Conservation (phyloP, 2,113 vertebrate genomes). For the Hucho hucho region DNA sequence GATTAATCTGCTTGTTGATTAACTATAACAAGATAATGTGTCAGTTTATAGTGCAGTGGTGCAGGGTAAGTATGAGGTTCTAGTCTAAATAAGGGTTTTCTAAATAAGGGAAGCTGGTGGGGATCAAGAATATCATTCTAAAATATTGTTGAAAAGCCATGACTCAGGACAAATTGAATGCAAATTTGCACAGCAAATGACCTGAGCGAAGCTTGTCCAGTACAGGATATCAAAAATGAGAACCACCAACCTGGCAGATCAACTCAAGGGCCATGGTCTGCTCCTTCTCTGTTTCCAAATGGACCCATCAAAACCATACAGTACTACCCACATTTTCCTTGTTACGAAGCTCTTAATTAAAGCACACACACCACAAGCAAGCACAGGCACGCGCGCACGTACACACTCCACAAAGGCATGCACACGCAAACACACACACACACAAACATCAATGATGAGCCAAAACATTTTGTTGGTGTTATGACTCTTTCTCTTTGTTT, state of each 20-base stretch:
- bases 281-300: conserved; percentile 78
- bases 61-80: background rate
- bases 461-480: no score
- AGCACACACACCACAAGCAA: no score
- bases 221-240: conserved; percentile 83
- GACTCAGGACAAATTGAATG: conserved; percentile 87
- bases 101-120: conserved; percentile 8
- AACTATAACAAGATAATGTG: background rate
- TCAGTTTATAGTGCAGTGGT: background rate
- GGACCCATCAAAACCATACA: conserved; percentile 47
- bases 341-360: no score
- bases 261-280: conserved; percentile 80
- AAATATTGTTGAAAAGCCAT: conserved; percentile 91
- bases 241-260: conserved; percentile 94
- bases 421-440: background rate
- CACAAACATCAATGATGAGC: background rate
- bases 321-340: conserved; percentile 15
- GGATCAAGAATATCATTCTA: conserved; percentile 91
- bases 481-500: no score
- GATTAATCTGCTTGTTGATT: no score
- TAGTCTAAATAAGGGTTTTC: background rate
- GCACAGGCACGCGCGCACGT: no score
- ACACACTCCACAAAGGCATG: no score
- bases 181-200: conserved; percentile 81
- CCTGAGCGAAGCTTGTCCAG: conserved; percentile 82